Evolutionary conservation across 2,888 invertebrate genomes (phyloP).

Genomic region (Spodoptera littoralis): DNA sequence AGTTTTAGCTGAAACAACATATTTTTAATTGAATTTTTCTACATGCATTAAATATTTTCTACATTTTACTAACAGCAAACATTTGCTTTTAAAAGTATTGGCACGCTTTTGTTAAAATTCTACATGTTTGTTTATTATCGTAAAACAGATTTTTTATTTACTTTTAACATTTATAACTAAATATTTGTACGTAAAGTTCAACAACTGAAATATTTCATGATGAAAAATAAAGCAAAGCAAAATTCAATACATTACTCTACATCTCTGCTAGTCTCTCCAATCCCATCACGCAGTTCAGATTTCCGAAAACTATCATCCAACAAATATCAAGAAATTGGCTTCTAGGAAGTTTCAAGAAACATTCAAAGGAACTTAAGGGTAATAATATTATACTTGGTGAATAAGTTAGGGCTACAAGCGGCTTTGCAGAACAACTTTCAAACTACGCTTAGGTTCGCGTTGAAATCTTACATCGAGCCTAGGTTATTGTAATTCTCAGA

Average conservation of each 20-base stretch:
- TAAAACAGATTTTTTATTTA: too few relatives aligned
- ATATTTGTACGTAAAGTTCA: too few relatives aligned
- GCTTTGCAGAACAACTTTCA: slow-evolving; percentile 24
- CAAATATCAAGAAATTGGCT: neutral
- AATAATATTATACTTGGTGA: slow-evolving; percentile 21
- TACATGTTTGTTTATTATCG: too few relatives aligned
- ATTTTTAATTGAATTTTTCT: slow-evolving; percentile 46
- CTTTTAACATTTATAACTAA: too few relatives aligned
- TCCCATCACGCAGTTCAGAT: too few relatives aligned
- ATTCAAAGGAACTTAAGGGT: slow-evolving; percentile 16
- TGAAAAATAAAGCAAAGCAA: too few relatives aligned
- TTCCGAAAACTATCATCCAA: slow-evolving; percentile 1
- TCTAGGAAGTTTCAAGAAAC: slow-evolving; percentile 13
- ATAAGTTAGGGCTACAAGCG: slow-evolving; percentile 26
- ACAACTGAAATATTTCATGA: too few relatives aligned
- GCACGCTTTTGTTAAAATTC: too few relatives aligned
- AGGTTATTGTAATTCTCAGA: slow-evolving; percentile 5
- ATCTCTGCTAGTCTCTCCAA: too few relatives aligned
- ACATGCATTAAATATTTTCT: slow-evolving; percentile 3
- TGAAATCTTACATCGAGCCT: neutral
- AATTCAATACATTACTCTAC: too few relatives aligned
- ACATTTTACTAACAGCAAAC: too few relatives aligned
- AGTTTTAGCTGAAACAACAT: slow-evolving; percentile 29
- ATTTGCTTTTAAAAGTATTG: too few relatives aligned
- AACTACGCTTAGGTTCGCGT: slow-evolving; percentile 7